A percentile compares a stretch with the other conserved stretches of the same genome.
These are phyloP conservation scores for Drosophila pseudotakahashii DNA, from an alignment of 2,888 invertebrate genomes.

Conservation along the genomic window DNA sequence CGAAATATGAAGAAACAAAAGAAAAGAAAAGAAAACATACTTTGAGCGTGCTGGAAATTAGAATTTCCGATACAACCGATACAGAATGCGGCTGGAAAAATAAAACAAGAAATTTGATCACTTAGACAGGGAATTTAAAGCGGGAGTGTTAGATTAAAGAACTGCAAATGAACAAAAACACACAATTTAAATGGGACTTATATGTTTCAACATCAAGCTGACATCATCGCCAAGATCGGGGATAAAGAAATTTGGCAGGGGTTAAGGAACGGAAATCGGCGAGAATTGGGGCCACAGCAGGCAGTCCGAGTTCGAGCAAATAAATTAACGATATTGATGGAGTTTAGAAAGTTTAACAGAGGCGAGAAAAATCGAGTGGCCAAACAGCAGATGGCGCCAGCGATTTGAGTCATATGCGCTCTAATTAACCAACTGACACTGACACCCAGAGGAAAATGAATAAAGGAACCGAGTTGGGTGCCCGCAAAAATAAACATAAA, in stretches of 20 bases:
- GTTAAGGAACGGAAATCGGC: constrained; percentile 37
- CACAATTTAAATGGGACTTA: constrained; percentile 25
- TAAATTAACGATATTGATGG: constrained; percentile 33
- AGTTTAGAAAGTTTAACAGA: constrained; percentile 37
- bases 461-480: constrained; percentile 33
- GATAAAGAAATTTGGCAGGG: constrained; percentile 31
- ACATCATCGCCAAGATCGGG: constrained; percentile 58
- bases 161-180: constrained; percentile 27
- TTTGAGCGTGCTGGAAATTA: constrained; percentile 74
- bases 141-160: constrained; percentile 20
- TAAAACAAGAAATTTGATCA: constrained; percentile 44
- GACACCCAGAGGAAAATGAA: constrained; percentile 46
- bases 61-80: constrained; percentile 77
- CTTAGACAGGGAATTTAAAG: constrained; percentile 35
- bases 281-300: constrained; percentile 41
- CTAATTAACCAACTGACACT: constrained; percentile 69
- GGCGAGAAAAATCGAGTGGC: constrained; percentile 21
- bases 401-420: constrained; percentile 60
- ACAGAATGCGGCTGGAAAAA: constrained; percentile 67
- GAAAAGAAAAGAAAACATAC: constrained; percentile 59
- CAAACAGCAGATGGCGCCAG: constrained; percentile 53
- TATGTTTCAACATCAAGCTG: constrained; percentile 37
- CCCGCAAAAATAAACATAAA: constrained; percentile 24
- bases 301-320: constrained; percentile 8
- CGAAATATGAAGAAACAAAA: constrained; percentile 22